These are phyloP conservation scores for Homalodisca vitripennis DNA, from an alignment of 1,140 invertebrate genomes.

Conservation along the genomic window DNA sequence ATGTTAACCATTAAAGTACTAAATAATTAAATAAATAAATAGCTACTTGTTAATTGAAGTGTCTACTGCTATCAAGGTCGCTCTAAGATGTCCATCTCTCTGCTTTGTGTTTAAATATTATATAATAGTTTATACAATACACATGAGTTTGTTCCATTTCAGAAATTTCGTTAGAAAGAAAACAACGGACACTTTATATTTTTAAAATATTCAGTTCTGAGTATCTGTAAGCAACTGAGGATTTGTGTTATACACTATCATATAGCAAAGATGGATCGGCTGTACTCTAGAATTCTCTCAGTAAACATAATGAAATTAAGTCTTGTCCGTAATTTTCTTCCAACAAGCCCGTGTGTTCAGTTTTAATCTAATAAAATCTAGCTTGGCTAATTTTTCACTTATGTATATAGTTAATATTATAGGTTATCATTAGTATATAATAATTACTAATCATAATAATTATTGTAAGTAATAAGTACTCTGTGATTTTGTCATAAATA, in stretches of 20 bases:
- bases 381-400: conserved; percentile 28
- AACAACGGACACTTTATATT: not conserved
- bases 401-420: conserved; percentile 30
- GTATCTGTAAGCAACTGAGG: not conserved
- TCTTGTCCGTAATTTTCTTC: conserved; percentile 8
- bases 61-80: not conserved
- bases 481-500: conserved; percentile 18
- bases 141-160: conserved; percentile 17
- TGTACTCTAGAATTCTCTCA: not conserved
- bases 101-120: conserved; percentile 1
- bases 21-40: conserved; percentile 15
- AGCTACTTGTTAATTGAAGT: conserved; percentile 1
- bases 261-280: not conserved
- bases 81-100: conserved; percentile 19
- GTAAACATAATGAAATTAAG: not conserved
- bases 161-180: conserved; percentile 17
- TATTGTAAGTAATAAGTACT: conserved; percentile 29
- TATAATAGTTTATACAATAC: conserved; percentile 23
- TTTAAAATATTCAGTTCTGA: not conserved
- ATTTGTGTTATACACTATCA: conserved; percentile 4
- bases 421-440: conserved; percentile 27
- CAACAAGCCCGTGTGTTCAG: conserved; percentile 10
- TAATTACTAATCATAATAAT: conserved; percentile 26
- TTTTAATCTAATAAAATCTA: conserved; percentile 27
- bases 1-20: not conserved